Base-by-base conservation (phyloP, 2,888 invertebrate species). In the Melanostoma mellinum region DNA sequence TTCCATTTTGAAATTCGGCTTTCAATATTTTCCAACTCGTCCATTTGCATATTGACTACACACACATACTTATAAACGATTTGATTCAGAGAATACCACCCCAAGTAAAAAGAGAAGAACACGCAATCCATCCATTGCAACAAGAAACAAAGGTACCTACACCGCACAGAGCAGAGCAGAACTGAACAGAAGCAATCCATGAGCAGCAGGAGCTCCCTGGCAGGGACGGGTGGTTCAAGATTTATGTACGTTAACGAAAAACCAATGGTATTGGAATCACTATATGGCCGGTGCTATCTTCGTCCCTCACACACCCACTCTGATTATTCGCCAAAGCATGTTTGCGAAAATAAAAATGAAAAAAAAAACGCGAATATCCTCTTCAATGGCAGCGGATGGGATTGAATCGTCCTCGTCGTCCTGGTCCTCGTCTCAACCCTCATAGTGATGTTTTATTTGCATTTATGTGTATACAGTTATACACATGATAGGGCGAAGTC, bases 171-270 rank as follows among this genome's bases (percentile, higher is more conserved):
- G 38, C 3, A 42, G n/a, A 32, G 38, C 4, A 48, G 30, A 50
- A 30, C 58, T 50, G 46, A 46, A 10, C 10, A 44, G 50, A 42
- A 42, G 48, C 73, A 55, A 30, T 20, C 53, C 40, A 58, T 32
- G 44, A 60, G 10, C 20, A 55, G 81, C 67, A 63, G 40, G 69
- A 84, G 73, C 50, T 36, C 63, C 58, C 63, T 63, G 40, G 35
- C 58, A 38, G 32, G 40, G 44, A 75, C 71, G 40, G 44, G 74
- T 67, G 79, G 79, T 71, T 84, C 69, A 79, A 79, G 79, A 84
- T 84, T 84, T 84, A 84, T 84, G 84, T 84, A 79, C 84, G 79
- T 67, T 79, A 84, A 79, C 79, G 79, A 69, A 79, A 84, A 84
- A 79, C 79, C 84, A 79, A 79, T 84, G 84, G 79, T 35, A 75